Evolutionary conservation across 53 echinoderm and acorn worm genomes (phyloP).

Genomic region (Paracentrotus lividus): DNA sequence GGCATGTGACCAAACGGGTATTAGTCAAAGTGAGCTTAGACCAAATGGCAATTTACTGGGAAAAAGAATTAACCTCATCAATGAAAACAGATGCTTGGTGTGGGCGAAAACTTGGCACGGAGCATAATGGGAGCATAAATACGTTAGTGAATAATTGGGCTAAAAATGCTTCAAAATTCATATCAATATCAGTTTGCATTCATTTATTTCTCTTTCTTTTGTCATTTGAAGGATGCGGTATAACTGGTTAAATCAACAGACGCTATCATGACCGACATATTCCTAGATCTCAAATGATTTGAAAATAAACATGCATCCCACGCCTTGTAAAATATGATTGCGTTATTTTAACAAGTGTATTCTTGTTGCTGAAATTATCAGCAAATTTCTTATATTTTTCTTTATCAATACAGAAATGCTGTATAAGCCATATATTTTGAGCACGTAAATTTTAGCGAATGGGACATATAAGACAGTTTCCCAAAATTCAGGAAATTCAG

Average conservation of each 20-base stretch:
- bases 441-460: too few species aligned
- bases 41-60: too few species aligned
- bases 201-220: constrained; percentile 42
- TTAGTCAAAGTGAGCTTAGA: too few species aligned
- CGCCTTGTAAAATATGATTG: neutral
- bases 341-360: neutral
- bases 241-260: neutral
- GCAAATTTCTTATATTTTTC: neutral
- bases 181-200: neutral
- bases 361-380: neutral
- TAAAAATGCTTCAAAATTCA: neutral
- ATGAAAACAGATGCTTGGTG: constrained; percentile 6
- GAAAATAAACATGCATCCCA: neutral
- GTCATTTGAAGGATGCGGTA: constrained; percentile 18
- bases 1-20: too few species aligned
- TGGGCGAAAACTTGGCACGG: constrained; percentile 15
- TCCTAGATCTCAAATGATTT: neutral
- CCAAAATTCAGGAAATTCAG: too few species aligned
- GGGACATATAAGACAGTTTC: too few species aligned
- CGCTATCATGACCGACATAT: neutral
- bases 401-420: too few species aligned
- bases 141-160: constrained; percentile 18
- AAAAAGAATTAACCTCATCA: neutral
- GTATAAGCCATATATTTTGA: too few species aligned
- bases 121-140: constrained; percentile 23